phyloP scores from a whole-genome alignment of 2,888 invertebrate genomes.

The Chorisops tibialis region DNA sequence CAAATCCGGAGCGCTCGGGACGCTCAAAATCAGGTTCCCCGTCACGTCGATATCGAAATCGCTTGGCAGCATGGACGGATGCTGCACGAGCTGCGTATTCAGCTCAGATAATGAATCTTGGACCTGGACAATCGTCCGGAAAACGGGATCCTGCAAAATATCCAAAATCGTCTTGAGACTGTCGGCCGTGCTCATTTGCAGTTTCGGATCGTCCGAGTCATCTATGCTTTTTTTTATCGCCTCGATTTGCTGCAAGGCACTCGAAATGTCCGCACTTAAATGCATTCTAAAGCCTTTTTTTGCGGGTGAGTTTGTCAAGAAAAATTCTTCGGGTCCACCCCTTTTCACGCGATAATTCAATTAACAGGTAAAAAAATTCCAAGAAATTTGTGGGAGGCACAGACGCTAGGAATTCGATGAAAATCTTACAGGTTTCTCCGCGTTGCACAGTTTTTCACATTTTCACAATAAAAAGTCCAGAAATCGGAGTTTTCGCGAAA shows the following conservation, averaged over 20 bases:
- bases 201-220: constrained; percentile 77
- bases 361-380: neutral
- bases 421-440: too few species aligned
- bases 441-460: neutral
- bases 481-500: neutral
- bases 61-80: constrained; percentile 87
- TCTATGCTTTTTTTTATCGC: constrained; percentile 83
- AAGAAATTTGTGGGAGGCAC: too few species aligned
- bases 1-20: constrained; percentile 58
- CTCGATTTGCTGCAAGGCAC: constrained; percentile 83
- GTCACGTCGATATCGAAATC: constrained; percentile 90
- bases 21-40: constrained; percentile 67
- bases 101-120: constrained; percentile 87
- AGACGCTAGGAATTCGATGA: too few species aligned
- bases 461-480: neutral
- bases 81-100: constrained; percentile 80
- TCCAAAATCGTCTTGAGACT: constrained; percentile 80
- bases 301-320: neutral
- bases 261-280: constrained; percentile 69
- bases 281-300: constrained; percentile 42
- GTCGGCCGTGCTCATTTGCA: constrained; percentile 68
- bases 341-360: constrained; percentile 16
- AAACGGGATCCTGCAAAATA: constrained; percentile 84
- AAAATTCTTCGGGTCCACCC: neutral
- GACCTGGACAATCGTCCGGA: constrained; percentile 84